Conservation (phyloP, 2,888 invertebrate genomes). For the Coelinius sp. region DNA sequence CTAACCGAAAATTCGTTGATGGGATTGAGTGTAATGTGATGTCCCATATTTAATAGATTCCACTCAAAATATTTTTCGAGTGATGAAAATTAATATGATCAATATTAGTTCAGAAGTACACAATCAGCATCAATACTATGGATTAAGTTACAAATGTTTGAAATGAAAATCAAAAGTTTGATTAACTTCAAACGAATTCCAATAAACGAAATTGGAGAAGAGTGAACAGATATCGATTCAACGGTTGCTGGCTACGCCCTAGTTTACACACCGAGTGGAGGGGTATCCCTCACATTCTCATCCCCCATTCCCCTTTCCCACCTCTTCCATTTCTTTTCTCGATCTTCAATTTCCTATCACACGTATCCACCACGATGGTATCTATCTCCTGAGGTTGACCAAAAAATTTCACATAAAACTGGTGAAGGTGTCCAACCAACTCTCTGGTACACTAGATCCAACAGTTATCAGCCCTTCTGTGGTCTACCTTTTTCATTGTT, state of each 20-base stretch:
- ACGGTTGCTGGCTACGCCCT: conserved; percentile 58
- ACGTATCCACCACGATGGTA: background rate
- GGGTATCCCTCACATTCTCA: conserved; percentile 8
- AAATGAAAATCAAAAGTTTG: background rate
- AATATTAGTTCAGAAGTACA: too few relatives aligned
- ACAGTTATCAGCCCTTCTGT: background rate
- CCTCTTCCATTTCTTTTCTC: conserved; percentile 3
- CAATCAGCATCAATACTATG: too few relatives aligned
- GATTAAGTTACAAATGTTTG: too few relatives aligned
- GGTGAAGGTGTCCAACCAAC: background rate
- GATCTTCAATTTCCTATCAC: conserved; percentile 10
- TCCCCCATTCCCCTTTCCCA: background rate
- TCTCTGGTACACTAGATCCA: background rate
- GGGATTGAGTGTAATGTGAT: conserved; percentile 26
- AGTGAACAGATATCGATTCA: conserved; percentile 60
- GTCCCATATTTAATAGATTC: background rate
- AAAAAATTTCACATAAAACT: conserved; percentile 18
- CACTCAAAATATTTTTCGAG: background rate
- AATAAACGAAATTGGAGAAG: conserved; percentile 52
- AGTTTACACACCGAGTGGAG: conserved; percentile 52
- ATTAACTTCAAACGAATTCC: background rate
- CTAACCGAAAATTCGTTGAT: conserved; percentile 20
- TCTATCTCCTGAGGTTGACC: conserved; percentile 21
- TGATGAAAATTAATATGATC: too few relatives aligned
- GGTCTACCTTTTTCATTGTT: background rate